A percentile compares a stretch with the other conserved stretches of the same genome.
Conservation (phyloP, 2,888 invertebrate genomes). For the Achlya flavicornis region DNA sequence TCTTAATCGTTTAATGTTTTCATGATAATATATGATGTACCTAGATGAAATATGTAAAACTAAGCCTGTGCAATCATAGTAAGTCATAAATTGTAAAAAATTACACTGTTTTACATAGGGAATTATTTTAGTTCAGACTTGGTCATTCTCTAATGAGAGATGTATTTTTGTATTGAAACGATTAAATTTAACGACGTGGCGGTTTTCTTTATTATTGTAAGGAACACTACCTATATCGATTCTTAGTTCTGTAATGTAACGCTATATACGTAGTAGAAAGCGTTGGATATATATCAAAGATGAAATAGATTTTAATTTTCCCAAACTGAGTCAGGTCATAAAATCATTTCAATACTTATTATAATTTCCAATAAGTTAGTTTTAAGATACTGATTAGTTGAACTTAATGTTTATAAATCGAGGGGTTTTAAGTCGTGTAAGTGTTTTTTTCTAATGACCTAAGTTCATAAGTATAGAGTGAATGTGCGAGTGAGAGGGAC, state of each 20-base stretch:
- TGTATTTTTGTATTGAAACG: slow-evolving; percentile 1
- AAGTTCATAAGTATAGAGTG: slow-evolving; percentile 25
- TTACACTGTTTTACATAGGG: not conserved
- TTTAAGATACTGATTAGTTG: slow-evolving; percentile 9
- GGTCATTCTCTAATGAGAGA: not conserved
- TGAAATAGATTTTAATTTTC: not conserved
- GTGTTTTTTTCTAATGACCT: slow-evolving; percentile 18
- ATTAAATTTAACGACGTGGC: not conserved
- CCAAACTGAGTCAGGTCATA: slow-evolving; percentile 1
- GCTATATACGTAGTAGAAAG: slow-evolving; percentile 6
- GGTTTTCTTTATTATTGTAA: slow-evolving; percentile 3
- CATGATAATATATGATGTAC: no score
- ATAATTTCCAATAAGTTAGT: slow-evolving; percentile 5
- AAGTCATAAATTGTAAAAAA: slow-evolving; percentile 1
- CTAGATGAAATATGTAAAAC: not conserved
- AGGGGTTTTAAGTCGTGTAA: slow-evolving; percentile 15
- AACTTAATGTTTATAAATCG: slow-evolving; percentile 12
- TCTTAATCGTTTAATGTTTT: no score
- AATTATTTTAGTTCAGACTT: slow-evolving; percentile 2
- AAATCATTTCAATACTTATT: not conserved
- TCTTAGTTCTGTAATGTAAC: not conserved
- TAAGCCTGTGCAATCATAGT: slow-evolving; percentile 7
- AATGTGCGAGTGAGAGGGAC: slow-evolving; percentile 30
- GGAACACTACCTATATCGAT: not conserved
- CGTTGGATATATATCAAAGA: not conserved